Percentiles rank a stretch among this genome's conserved stretches.
Evolutionary conservation across 92 coral and sea anemone species (phyloP).

Genomic region (Parazoanthus atlanticus): DNA sequence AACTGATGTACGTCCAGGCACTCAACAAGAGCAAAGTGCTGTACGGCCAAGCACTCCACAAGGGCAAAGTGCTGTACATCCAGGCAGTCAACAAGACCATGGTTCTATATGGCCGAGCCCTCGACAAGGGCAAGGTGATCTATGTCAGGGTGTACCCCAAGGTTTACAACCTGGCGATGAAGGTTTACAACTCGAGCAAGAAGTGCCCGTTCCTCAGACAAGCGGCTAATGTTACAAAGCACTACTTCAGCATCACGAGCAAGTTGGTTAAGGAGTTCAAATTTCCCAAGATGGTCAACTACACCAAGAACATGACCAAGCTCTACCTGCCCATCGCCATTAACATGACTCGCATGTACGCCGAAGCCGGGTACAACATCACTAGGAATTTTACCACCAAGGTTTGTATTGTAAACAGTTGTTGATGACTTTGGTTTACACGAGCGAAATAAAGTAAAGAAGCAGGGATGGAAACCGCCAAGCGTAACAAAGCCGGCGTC

Average conservation of each 20-base stretch:
- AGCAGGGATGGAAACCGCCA: too few relatives aligned
- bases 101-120: constrained; percentile 7
- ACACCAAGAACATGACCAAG: constrained; percentile 43
- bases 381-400: constrained; percentile 67
- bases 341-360: constrained; percentile 62
- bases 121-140: constrained; percentile 12
- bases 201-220: constrained; percentile 21
- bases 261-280: constrained; percentile 48
- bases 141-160: constrained; percentile 25
- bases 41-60: constrained; percentile 23
- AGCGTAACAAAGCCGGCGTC: too few relatives aligned
- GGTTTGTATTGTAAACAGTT: constrained; percentile 9
- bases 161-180: constrained; percentile 59
- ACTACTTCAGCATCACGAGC: constrained; percentile 59
- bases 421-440: too few relatives aligned
- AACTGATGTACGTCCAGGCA: constrained; percentile 37
- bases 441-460: not conserved
- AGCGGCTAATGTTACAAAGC: constrained; percentile 43
- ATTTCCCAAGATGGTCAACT: constrained; percentile 54
- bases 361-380: constrained; percentile 47
- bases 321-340: constrained; percentile 57
- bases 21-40: constrained; percentile 36
- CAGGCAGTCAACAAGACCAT: constrained; percentile 32
- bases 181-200: constrained; percentile 30
- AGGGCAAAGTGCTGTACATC: constrained; percentile 3